Evolutionary conservation across 2,113 vertebrate species (phyloP).

Genomic region (Thalassoma bifasciatum): DNA sequence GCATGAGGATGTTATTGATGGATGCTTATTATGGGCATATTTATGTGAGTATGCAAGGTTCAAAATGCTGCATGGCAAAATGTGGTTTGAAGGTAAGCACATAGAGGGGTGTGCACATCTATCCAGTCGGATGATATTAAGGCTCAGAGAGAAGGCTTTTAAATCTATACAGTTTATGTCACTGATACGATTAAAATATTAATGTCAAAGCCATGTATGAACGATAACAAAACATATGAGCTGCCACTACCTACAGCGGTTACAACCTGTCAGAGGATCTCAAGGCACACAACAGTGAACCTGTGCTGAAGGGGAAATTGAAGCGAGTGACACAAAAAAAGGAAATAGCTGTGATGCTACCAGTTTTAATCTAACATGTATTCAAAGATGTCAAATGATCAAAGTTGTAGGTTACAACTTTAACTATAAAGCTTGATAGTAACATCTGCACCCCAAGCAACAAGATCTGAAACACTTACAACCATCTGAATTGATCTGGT

Average conservation of each 20-base stretch:
- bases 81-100: slow-evolving; percentile 7
- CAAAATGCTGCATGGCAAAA: slow-evolving; percentile 7
- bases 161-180: slow-evolving; percentile 18
- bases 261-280: slow-evolving; percentile 9
- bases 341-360: not conserved
- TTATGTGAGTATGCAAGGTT: slow-evolving; percentile 13
- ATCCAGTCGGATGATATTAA: slow-evolving; percentile 6
- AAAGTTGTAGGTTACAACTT: not conserved
- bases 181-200: not conserved
- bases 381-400: not conserved
- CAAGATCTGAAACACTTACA: not conserved
- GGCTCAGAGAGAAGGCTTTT: not conserved
- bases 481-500: not conserved
- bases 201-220: not conserved
- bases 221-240: not conserved
- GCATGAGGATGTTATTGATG: slow-evolving; percentile 27
- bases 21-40: slow-evolving; percentile 49
- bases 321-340: not conserved
- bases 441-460: not conserved
- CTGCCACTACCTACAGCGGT: not conserved
- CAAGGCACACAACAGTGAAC: not conserved
- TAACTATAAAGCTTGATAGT: not conserved
- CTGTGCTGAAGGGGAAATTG: not conserved
- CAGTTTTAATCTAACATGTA: not conserved
- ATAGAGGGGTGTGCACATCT: not conserved